Evolutionary conservation across 2,888 invertebrate species (phyloP).

Genomic region (Eristalinus sepulchralis): DNA sequence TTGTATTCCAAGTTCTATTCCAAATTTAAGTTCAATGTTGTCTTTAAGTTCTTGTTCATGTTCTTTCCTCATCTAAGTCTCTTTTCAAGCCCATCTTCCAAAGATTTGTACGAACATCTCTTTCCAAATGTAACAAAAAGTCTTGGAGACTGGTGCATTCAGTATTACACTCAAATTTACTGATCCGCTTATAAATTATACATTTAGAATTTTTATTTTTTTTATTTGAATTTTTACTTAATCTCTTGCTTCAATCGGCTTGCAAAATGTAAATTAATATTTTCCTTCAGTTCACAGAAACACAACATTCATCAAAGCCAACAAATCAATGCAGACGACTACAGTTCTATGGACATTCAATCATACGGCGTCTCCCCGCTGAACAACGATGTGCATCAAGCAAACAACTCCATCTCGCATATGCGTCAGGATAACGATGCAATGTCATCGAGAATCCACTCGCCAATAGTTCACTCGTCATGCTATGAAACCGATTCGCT

Average conservation of each 20-base stretch:
- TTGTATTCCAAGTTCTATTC: too few relatives aligned
- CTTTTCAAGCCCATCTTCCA: too few relatives aligned
- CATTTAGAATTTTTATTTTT: background rate
- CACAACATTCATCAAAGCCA: slow-evolving; percentile 50
- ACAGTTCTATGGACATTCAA: slow-evolving; percentile 50
- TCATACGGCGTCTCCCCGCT: slow-evolving; percentile 42
- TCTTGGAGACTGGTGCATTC: too few relatives aligned
- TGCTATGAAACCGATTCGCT: slow-evolving; percentile 61
- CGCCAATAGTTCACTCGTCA: slow-evolving; percentile 64
- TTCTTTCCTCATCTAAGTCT: too few relatives aligned
- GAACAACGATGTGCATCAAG: slow-evolving; percentile 55
- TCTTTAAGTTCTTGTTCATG: too few relatives aligned
- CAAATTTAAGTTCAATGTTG: too few relatives aligned
- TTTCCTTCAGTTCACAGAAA: slow-evolving; percentile 50
- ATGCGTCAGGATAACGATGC: slow-evolving; percentile 52
- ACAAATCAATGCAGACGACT: slow-evolving; percentile 31
- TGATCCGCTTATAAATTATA: too few relatives aligned
- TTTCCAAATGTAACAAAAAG: too few relatives aligned
- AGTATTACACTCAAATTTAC: too few relatives aligned
- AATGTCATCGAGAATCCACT: slow-evolving; percentile 57
- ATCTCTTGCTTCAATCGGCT: too few relatives aligned
- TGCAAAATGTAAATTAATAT: background rate
- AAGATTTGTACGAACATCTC: too few relatives aligned
- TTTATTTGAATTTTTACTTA: background rate
- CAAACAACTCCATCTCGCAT: slow-evolving; percentile 47